phyloP scores from a whole-genome alignment of 1,140 invertebrate genomes.

The Bradysia coprophila region DNA sequence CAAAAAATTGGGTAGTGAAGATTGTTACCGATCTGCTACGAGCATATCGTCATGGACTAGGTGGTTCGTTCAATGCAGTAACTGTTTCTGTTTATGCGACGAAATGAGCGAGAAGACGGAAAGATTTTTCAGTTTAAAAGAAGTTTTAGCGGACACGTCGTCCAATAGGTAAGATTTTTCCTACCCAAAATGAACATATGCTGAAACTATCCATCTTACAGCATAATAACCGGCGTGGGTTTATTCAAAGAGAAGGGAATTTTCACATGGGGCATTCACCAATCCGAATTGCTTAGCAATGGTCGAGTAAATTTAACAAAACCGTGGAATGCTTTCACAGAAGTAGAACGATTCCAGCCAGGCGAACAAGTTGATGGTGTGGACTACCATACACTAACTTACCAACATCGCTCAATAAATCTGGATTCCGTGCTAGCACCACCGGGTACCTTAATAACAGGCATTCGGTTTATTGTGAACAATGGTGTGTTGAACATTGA shows the following conservation, averaged over 20 bases:
- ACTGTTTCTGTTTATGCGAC: constrained; percentile 72
- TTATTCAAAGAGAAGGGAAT: background rate
- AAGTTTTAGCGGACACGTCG: constrained; percentile 33
- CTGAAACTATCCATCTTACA: constrained; percentile 4
- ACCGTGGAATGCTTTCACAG: too few relatives aligned
- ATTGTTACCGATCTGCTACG: constrained; percentile 63
- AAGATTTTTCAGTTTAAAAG: constrained; percentile 50
- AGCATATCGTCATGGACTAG: constrained; percentile 14
- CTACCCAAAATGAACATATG: too few relatives aligned
- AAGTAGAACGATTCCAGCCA: too few relatives aligned
- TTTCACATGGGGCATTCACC: background rate
- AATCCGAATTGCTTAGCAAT: constrained; percentile 59
- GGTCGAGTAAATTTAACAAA: constrained; percentile 52
- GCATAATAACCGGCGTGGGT: background rate
- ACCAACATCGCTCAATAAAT: constrained; percentile 31
- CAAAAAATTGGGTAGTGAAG: constrained; percentile 33
- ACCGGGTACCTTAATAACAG: constrained; percentile 12
- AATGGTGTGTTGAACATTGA: constrained; percentile 53
- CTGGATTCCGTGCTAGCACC: background rate
- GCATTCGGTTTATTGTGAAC: constrained; percentile 43
- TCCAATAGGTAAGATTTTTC: constrained; percentile 49
- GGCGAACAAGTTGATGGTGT: constrained; percentile 38
- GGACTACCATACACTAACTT: constrained; percentile 49
- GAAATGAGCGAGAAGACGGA: constrained; percentile 43
- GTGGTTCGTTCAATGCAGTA: constrained; percentile 63